Conservation (phyloP, 64 coral and sea anemone genomes). For the Actinia equina region DNA sequence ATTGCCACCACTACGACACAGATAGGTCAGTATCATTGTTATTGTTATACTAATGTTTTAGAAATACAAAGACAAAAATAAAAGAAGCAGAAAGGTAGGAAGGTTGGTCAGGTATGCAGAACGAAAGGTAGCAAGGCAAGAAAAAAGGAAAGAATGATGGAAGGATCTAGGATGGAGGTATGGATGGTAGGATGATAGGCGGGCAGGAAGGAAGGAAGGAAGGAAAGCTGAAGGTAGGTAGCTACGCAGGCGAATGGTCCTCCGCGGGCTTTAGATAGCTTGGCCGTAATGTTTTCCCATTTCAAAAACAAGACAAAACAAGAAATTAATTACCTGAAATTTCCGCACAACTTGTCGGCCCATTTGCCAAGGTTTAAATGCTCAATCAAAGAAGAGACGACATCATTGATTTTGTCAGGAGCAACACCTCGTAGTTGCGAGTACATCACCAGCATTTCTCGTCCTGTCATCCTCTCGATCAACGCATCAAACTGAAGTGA, state of each 20-base stretch:
- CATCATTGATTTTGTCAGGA: slow-evolving; percentile 50
- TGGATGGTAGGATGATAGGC: no score
- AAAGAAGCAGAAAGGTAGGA: no score
- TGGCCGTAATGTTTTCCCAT: no score
- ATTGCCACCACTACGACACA: slow-evolving; percentile 73
- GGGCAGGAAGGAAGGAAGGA: no score
- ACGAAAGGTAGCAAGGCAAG: background rate
- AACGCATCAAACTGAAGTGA: slow-evolving; percentile 83
- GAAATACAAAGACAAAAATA: background rate
- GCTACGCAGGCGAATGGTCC: no score
- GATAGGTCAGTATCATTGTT: background rate
- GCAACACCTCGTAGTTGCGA: slow-evolving; percentile 68
- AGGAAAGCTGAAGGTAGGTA: no score
- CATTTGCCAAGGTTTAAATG: slow-evolving; percentile 82
- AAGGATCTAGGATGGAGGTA: no score
- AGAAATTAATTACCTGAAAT: slow-evolving; percentile 64
- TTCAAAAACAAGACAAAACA: background rate
- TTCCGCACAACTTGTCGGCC: slow-evolving; percentile 95
- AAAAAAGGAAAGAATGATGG: no score
- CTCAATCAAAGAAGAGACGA: slow-evolving; percentile 73
- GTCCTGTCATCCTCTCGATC: slow-evolving; percentile 81
- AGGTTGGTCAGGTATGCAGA: background rate
- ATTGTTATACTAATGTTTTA: no score
- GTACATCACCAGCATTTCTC: slow-evolving; percentile 94
- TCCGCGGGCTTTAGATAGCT: no score